phyloP scores from a whole-genome alignment of 2,888 invertebrate genomes.

The Andrena fulva region DNA sequence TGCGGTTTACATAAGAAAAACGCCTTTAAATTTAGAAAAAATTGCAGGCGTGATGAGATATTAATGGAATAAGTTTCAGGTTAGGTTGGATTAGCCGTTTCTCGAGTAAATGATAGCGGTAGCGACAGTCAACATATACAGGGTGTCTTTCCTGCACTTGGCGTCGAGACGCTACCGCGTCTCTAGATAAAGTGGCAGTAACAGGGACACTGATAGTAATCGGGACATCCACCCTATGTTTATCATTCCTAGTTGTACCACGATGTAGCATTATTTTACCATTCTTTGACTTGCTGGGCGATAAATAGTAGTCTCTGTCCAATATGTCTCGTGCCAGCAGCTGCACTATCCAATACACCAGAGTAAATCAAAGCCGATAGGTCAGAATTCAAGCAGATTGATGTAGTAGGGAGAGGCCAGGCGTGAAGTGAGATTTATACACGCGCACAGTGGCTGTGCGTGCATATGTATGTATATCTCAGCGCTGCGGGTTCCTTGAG shows the following conservation, averaged over 20 bases:
- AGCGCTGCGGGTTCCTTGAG: neutral
- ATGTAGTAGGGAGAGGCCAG: slow-evolving; percentile 21
- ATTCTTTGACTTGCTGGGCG: slow-evolving; percentile 1
- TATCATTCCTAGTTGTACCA: neutral
- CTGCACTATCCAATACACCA: neutral
- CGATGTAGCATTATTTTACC: too few relatives aligned
- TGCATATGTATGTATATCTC: neutral
- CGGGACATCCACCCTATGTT: neutral
- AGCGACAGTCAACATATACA: too few relatives aligned
- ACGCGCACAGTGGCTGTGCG: neutral
- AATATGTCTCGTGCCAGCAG: neutral
- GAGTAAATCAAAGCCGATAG: slow-evolving; percentile 49
- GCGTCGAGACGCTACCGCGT: too few relatives aligned
- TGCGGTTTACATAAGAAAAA: too few relatives aligned
- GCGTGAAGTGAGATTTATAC: slow-evolving; percentile 50
- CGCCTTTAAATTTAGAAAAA: too few relatives aligned
- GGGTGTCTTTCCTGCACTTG: too few relatives aligned
- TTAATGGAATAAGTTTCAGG: too few relatives aligned
- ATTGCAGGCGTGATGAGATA: too few relatives aligned
- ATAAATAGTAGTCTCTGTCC: slow-evolving; percentile 18
- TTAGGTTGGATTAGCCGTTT: too few relatives aligned
- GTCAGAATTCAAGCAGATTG: slow-evolving; percentile 47
- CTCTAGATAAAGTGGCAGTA: too few relatives aligned
- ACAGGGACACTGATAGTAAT: too few relatives aligned
- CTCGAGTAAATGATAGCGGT: too few relatives aligned